These are phyloP conservation scores for Conger conger DNA, from an alignment of 2,113 vertebrate genomes.

Conservation along the genomic window DNA sequence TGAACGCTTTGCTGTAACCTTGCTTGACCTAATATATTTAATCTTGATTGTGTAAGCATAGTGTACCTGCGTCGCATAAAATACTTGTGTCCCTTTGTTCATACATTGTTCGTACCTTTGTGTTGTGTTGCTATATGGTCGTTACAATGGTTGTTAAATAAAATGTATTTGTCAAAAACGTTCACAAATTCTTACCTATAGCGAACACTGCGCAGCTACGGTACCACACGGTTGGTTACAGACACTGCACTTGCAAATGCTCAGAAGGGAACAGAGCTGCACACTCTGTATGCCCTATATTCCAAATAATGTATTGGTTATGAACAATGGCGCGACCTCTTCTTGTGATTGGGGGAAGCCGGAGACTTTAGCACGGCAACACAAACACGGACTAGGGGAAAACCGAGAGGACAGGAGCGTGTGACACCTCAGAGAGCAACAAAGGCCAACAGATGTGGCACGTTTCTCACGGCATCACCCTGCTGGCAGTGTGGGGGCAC, in stretches of 20 bases:
- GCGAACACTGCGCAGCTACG: not conserved
- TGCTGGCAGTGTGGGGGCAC: not conserved
- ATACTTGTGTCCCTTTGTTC: too few relatives aligned
- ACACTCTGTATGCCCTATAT: not conserved
- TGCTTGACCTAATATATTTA: too few relatives aligned
- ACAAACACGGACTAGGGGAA: not conserved
- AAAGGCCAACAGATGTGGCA: not conserved
- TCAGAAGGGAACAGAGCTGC: not conserved
- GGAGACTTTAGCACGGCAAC: not conserved
- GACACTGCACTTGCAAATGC: not conserved
- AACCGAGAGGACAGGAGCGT: not conserved
- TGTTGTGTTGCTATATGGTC: too few relatives aligned
- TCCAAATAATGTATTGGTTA: not conserved
- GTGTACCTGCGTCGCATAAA: too few relatives aligned
- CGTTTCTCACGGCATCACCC: not conserved
- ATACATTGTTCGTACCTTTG: too few relatives aligned
- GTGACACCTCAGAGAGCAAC: not conserved
- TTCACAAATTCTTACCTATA: too few relatives aligned
- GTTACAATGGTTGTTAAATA: too few relatives aligned
- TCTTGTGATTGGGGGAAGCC: too few relatives aligned
- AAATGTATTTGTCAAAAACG: too few relatives aligned
- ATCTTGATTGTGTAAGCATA: too few relatives aligned
- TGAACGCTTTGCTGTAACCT: too few relatives aligned
- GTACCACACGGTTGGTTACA: not conserved
- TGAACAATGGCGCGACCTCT: not conserved